Conservation (phyloP, 2,113 vertebrate species). For the Phocoena sinus region DNA sequence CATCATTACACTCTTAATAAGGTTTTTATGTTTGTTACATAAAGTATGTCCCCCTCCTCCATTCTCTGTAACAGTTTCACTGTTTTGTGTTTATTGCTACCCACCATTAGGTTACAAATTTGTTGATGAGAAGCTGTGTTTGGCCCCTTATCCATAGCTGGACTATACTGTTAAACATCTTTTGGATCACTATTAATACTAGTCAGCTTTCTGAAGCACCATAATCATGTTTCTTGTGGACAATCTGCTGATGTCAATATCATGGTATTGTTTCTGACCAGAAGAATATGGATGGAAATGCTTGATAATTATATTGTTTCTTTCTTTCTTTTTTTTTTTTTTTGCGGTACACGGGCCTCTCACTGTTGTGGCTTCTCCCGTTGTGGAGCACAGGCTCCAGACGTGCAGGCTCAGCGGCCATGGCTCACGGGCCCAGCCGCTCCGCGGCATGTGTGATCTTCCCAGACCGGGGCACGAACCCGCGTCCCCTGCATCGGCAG, state of each 20-base stretch:
- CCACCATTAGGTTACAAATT: not conserved
- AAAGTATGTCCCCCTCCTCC: not conserved
- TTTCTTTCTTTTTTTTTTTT: no score
- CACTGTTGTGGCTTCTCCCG: no score
- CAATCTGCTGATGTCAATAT: not conserved
- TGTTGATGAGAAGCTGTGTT: not conserved
- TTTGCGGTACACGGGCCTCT: no score
- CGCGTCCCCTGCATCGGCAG: no score
- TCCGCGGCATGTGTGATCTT: no score
- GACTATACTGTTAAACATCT: not conserved
- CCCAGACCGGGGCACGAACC: no score
- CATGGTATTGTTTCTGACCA: constrained; percentile 9
- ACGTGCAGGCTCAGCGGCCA: no score
- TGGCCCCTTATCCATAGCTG: not conserved
- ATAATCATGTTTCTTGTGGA: not conserved
- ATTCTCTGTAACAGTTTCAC: not conserved
- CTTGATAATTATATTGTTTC: not conserved
- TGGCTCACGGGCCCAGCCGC: no score
- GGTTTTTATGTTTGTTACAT: not conserved
- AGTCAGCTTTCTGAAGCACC: not conserved
- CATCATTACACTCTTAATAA: not conserved
- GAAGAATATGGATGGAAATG: constrained; percentile 13
- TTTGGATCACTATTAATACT: not conserved
- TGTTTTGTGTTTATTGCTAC: not conserved
- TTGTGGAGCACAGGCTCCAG: no score